Evolutionary conservation across 2,888 invertebrate species (phyloP), one percentile per base, ranked within the genome.

Genomic region (Drosophila mayaguana): DNA sequence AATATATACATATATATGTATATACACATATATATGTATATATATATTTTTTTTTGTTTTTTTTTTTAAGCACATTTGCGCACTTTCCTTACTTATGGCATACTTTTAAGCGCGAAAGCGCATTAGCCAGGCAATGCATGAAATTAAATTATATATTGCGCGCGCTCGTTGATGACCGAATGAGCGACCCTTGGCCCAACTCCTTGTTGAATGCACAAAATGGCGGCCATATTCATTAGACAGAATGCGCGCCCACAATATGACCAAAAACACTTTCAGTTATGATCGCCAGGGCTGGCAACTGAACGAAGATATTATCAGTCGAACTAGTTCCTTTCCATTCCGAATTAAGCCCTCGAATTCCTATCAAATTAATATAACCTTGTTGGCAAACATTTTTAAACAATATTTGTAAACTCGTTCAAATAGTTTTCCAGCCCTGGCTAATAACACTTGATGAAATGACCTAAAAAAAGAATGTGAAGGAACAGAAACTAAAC

Each of bases 81-180:
- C 73, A 73, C 85, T 87, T 88, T 73, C 56, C 83, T 83, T 88
- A 83, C 89, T 81, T 88, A 78, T 81, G 71, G 89, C 81, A 76
- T 82, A 89, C 80, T 88, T 84, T 89, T 78, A 72, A 89, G 88
- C 85, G 81, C 74, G 70, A 84, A 88, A 86, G 73, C 89, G 82
- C 87, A 90, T 89, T 88, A 89, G 88, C 75, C 89, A 88, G 88
- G 72, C 89, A 84, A 83, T 89, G 88, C 89, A 85, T 89, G 89
- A 89, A 89, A 88, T 88, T 89, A 87, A 89, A 88, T 81, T 80
- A 84, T 77, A 84, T 74, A 87, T 80, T 72, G 66, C 60, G 54
- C 64, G 36, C 46, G 43, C 51, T 34, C 38, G 61, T 50, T 80
- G 80, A 75, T 69, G 72, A 70, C 72, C 75, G 45, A 55, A 46